Conservation (phyloP, 2,888 invertebrate genomes). For the Caenorhabditis becei region DNA sequence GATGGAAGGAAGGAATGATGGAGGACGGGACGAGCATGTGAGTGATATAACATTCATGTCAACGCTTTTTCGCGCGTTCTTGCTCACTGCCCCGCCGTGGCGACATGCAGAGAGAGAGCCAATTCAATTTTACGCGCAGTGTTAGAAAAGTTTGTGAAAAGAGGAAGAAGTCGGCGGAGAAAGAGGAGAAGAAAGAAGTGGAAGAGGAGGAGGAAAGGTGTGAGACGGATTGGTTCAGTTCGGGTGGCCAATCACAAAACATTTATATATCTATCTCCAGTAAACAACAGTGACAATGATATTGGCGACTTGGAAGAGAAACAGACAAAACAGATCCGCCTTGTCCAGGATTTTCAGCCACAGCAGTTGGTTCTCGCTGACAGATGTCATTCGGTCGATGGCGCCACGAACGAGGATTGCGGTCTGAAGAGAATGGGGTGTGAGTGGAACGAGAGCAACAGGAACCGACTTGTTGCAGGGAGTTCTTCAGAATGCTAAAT, state of each 20-base stretch:
- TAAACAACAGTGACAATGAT: slow-evolving; percentile 47
- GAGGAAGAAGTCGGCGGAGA: slow-evolving; percentile 18
- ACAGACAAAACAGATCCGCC: slow-evolving; percentile 45
- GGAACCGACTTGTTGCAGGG: slow-evolving; percentile 42
- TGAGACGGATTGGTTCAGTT: background rate
- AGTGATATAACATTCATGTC: slow-evolving; percentile 58
- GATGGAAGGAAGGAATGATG: slow-evolving; percentile 5
- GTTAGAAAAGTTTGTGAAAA: slow-evolving; percentile 53
- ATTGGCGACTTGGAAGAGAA: slow-evolving; percentile 57
- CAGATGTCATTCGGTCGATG: slow-evolving; percentile 33
- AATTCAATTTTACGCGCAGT: slow-evolving; percentile 49
- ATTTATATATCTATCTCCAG: slow-evolving; percentile 37
- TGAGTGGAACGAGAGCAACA: slow-evolving; percentile 17
- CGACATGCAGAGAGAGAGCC: slow-evolving; percentile 50
- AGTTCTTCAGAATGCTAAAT: slow-evolving; percentile 36
- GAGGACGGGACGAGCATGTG: slow-evolving; percentile 15
- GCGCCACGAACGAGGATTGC: slow-evolving; percentile 45
- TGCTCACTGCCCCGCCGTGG: slow-evolving; percentile 6
- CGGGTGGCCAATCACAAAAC: background rate
- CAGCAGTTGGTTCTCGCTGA: slow-evolving; percentile 40
- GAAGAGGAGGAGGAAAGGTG: slow-evolving; percentile 30
- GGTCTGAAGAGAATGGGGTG: slow-evolving; percentile 52
- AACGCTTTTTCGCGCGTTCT: slow-evolving; percentile 54
- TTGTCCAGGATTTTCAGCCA: slow-evolving; percentile 61
- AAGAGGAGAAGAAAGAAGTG: slow-evolving; percentile 9